These are phyloP conservation scores for Mermis nigrescens DNA, from an alignment of 2,888 invertebrate genomes.

Conservation along the genomic window DNA sequence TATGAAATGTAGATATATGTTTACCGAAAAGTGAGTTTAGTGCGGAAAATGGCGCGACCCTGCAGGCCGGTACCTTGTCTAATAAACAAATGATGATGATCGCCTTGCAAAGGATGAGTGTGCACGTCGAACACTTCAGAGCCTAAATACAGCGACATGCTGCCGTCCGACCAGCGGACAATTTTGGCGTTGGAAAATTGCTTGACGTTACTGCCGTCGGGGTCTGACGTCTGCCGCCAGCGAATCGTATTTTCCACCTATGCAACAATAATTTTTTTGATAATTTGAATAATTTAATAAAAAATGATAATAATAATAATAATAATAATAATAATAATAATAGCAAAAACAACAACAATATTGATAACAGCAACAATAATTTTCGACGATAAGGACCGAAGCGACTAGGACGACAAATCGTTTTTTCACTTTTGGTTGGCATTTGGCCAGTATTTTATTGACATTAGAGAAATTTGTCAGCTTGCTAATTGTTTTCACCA, in stretches of 20 bases:
- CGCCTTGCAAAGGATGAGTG: slow-evolving; percentile 61
- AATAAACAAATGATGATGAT: slow-evolving; percentile 90
- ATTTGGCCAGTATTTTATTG: too few species aligned
- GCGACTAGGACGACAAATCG: too few species aligned
- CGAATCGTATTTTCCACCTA: slow-evolving; percentile 92
- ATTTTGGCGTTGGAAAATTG: slow-evolving; percentile 76
- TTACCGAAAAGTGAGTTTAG: slow-evolving; percentile 70
- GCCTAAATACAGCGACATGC: slow-evolving; percentile 84
- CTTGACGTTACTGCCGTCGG: slow-evolving; percentile 54
- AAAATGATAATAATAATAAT: slow-evolving; percentile 6
- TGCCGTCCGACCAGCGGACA: slow-evolving; percentile 89
- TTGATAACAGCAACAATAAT: too few species aligned
- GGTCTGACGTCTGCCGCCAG: slow-evolving; percentile 52
- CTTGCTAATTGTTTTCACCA: too few species aligned
- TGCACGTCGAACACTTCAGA: slow-evolving; percentile 95
- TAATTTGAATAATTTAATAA: background rate
- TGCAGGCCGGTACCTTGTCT: slow-evolving; percentile 92
- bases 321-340: too few species aligned
- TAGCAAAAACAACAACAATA: too few species aligned
- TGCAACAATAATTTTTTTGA: slow-evolving; percentile 31
- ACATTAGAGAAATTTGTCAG: too few species aligned
- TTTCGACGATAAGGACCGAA: too few species aligned
- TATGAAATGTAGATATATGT: background rate
- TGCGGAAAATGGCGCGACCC: slow-evolving; percentile 87
- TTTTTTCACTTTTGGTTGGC: too few species aligned